Evolutionary conservation across 2,797 vertebrate species (phyloP), one percentile per base, ranked within the genome.

Genomic region (Hippoglossus hippoglossus): DNA sequence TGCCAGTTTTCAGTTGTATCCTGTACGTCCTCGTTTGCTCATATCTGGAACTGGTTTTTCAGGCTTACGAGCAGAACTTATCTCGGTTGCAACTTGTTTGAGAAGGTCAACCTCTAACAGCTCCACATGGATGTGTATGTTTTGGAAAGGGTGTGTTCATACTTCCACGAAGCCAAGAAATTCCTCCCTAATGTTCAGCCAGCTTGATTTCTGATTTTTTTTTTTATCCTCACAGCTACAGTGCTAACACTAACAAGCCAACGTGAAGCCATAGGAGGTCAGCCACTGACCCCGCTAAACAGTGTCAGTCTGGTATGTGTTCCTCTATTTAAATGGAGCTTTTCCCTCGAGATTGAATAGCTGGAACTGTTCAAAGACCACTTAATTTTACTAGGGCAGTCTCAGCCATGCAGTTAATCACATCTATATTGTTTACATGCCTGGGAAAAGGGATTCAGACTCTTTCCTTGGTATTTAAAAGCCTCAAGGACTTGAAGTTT

Each of bases 281-380:
- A 65, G 25, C 3, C 51, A 41, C 6, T 88, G 76, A 85, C 68
- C 78, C 50, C 58, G 39, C 56, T 62, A 41, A 75, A 54, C 26
- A 71, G 62, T 81, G 72, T 87, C 84, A 72, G 85, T 83, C 69
- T 88, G 82, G 81, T 76, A 87, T 86, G 79, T 67, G 49, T 74
- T 83, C 39, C 50, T 69, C 53, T 63, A 34, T 86, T 84, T 66
- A 80, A 86, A 69, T 56, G 24, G 62, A 21, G 51, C 26, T 70
- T 81, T 84, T 58, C 81, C 79, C 67, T 41, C 28, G 53, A 83
- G 83, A 81, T 73, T 56, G 64, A 88, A 57, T 63, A 56, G 65
- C 67, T 72, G 60, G 65, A 74, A 66, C 75, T 65, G 47, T 71
- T 84, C 70, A 72, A 79, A 81, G 59, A 71, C 73, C 73, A 71